These are phyloP conservation scores for Grallaria varia DNA, from an alignment of 2,113 vertebrate species.

Conservation along the genomic window DNA sequence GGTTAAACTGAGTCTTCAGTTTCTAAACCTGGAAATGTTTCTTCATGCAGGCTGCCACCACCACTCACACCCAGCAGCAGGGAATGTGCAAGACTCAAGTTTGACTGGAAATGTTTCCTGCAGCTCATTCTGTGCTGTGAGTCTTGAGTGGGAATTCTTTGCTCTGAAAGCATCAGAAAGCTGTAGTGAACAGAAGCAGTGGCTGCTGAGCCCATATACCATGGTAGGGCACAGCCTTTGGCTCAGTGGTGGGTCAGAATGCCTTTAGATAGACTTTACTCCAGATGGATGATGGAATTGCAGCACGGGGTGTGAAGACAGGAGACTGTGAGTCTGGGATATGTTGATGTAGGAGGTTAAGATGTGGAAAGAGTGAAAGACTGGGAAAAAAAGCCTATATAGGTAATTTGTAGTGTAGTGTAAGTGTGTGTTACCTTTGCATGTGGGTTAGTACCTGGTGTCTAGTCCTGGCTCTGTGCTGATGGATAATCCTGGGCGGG, in stretches of 20 bases:
- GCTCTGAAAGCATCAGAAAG: background rate
- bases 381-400: background rate
- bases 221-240: background rate
- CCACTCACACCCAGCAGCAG: background rate
- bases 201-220: background rate
- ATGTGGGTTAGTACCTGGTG: fast-evolving
- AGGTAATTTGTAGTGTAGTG: background rate
- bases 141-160: background rate
- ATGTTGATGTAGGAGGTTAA: background rate
- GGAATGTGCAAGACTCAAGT: background rate
- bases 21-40: background rate
- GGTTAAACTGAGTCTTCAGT: background rate
- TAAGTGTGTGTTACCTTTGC: background rate
- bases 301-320: background rate
- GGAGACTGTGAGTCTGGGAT: background rate
- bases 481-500: background rate
- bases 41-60: background rate
- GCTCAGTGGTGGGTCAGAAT: background rate
- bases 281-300: background rate
- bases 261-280: background rate
- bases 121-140: background rate
- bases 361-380: background rate
- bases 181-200: background rate
- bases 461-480: background rate
- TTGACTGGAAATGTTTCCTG: background rate